A percentile compares a stretch with the other conserved stretches of the same genome.
phyloP scores from a whole-genome alignment of 2,113 vertebrate species.

The Ariopsis seemanni region DNA sequence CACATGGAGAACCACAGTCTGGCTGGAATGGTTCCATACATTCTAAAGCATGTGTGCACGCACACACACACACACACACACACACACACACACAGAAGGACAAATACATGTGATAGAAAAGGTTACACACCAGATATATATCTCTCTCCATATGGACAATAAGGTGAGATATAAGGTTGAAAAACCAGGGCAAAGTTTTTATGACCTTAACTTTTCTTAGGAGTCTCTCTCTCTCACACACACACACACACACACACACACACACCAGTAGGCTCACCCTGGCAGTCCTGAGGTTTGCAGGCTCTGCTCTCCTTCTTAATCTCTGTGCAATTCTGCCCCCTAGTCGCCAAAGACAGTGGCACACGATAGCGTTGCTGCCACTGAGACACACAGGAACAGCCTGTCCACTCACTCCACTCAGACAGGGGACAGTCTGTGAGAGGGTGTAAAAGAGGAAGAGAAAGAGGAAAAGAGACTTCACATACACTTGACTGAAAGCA shows the following conservation, averaged over 20 bases:
- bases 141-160: neutral
- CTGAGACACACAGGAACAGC: conserved; percentile 74
- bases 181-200: neutral
- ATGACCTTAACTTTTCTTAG: neutral
- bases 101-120: neutral
- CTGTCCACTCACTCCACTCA: conserved; percentile 77
- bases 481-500: neutral
- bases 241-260: neutral
- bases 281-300: conserved; percentile 70
- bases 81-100: conserved; percentile 15
- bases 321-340: conserved; percentile 72
- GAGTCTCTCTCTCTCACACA: neutral
- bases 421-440: conserved; percentile 75
- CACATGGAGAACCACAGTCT: conserved; percentile 76
- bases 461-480: neutral
- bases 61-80: neutral
- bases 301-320: conserved; percentile 69
- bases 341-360: conserved; percentile 63
- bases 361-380: conserved; percentile 77
- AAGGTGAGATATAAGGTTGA: neutral
- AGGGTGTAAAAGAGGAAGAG: neutral
- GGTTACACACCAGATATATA: neutral
- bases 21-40: conserved; percentile 76
- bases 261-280: conserved; percentile 60
- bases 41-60: conserved; percentile 47